Percentiles rank a stretch among this genome's conserved stretches.
Conservation (phyloP, 2,797 vertebrate species). For the Emys orbicularis region DNA sequence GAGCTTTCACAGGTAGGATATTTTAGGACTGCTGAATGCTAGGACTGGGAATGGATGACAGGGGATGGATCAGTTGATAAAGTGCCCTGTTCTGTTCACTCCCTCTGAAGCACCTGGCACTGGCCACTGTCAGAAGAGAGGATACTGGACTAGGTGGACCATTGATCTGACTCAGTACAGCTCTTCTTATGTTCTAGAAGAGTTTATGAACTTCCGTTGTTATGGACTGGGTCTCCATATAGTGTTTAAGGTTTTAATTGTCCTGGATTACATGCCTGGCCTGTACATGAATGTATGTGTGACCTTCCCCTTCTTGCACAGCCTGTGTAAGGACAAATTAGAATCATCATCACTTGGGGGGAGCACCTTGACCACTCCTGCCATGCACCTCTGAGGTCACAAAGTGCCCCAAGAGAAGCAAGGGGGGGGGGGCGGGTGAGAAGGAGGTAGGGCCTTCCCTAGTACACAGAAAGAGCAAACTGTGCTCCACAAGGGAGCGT, state of each 20-base stretch:
- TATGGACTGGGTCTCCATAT: background rate
- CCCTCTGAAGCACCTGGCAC: background rate
- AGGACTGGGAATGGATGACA: background rate
- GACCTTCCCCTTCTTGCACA: background rate
- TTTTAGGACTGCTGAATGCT: background rate
- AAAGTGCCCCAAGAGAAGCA: background rate
- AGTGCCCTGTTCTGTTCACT: background rate
- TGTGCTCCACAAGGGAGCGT: background rate
- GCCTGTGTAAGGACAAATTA: background rate
- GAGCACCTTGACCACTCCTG: background rate
- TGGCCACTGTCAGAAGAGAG: background rate
- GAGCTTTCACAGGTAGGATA: background rate
- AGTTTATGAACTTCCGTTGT: background rate
- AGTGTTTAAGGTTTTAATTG: background rate
- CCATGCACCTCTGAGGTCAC: background rate
- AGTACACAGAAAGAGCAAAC: background rate
- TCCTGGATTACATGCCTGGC: background rate
- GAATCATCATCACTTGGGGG: background rate
- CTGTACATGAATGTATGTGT: background rate
- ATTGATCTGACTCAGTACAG: background rate
- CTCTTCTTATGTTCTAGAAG: background rate
- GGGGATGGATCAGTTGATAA: background rate
- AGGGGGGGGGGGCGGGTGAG: background rate
- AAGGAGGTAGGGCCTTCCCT: background rate
- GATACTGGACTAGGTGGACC: background rate